Evolutionary conservation across 2,113 vertebrate genomes (phyloP).

Genomic region (Craseonycteris thonglongyai): DNA sequence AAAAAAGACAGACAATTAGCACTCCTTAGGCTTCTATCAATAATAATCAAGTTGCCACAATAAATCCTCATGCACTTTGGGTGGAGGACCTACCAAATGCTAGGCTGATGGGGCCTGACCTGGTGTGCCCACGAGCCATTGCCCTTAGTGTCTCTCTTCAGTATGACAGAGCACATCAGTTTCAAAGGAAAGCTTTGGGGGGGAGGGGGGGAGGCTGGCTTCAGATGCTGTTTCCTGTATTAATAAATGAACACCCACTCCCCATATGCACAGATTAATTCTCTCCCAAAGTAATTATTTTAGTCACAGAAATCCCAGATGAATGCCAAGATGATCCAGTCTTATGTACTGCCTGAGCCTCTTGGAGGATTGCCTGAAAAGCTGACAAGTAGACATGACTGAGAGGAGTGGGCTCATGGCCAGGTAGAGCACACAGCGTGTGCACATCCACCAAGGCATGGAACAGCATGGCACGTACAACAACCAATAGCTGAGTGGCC

Average conservation of each 20-base stretch:
- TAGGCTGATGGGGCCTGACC: neutral
- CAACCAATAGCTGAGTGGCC: neutral
- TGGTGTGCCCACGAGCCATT: neutral
- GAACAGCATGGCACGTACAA: neutral
- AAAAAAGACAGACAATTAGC: neutral
- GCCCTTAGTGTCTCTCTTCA: neutral
- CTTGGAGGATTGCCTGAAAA: neutral
- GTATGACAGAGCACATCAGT: neutral
- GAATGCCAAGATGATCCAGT: neutral
- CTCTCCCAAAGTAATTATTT: neutral
- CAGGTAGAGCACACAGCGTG: neutral
- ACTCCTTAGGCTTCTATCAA: neutral
- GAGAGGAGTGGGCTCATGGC: neutral
- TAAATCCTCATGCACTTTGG: neutral
- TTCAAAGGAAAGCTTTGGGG: constrained; percentile 21
- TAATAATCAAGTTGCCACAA: neutral
- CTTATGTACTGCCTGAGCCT: neutral
- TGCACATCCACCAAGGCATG: neutral
- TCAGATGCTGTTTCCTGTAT: neutral
- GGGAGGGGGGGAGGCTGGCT: neutral
- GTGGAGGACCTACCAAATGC: neutral
- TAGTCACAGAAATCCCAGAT: constrained; percentile 13
- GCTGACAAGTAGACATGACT: neutral
- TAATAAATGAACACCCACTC: constrained; percentile 20
- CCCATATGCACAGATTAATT: neutral